Conservation (phyloP, 1,140 invertebrate species). For the Acyrthosiphon pisum region DNA sequence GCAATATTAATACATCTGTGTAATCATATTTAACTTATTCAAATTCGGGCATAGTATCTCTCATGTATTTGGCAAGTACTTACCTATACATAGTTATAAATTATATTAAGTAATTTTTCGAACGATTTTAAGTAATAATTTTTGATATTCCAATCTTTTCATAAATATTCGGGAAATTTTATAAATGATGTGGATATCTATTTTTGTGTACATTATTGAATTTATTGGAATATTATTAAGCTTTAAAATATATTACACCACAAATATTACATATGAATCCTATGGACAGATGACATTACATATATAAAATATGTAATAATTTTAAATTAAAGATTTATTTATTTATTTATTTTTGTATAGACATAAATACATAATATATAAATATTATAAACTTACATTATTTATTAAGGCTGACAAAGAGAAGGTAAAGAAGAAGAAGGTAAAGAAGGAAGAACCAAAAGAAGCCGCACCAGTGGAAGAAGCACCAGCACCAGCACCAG, state of each 20-base stretch:
- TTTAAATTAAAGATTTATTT: background rate
- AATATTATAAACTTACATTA: background rate
- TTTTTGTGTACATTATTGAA: background rate
- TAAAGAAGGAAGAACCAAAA: conserved; percentile 73
- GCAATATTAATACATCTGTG: background rate
- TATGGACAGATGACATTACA: too few species aligned
- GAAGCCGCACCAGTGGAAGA: conserved; percentile 67
- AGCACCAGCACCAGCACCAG: conserved; percentile 64
- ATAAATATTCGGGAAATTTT: background rate
- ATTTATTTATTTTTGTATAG: background rate
- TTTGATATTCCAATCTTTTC: background rate
- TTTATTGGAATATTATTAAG: background rate
- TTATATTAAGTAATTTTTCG: background rate
- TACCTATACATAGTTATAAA: background rate
- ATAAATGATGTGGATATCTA: background rate
- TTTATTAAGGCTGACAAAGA: conserved; percentile 76
- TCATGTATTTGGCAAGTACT: background rate
- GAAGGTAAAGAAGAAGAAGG: conserved; percentile 82
- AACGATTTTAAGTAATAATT: background rate
- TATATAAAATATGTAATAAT: background rate
- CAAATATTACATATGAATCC: too few species aligned
- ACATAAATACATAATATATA: background rate
- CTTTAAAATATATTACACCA: too few species aligned
- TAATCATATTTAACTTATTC: background rate
- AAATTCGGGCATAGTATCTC: background rate